phyloP scores from a whole-genome alignment of 1,140 invertebrate species.

The Wiebesia pumilae region DNA sequence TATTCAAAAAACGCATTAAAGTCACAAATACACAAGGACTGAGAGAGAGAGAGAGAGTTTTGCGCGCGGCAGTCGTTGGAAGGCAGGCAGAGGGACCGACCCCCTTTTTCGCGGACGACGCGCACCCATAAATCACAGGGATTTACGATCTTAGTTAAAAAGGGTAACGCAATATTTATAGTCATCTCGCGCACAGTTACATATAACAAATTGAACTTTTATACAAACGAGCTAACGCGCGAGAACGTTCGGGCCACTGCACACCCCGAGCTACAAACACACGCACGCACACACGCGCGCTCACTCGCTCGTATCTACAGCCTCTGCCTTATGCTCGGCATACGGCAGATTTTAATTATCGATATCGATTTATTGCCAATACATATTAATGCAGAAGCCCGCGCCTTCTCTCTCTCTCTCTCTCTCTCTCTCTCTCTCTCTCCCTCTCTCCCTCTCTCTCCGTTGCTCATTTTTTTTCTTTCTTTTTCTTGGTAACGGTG shows the following conservation, averaged over 20 bases:
- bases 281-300: neutral
- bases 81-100: conserved; percentile 24
- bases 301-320: neutral
- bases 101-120: conserved; percentile 44
- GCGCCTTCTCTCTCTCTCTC: conserved; percentile 6
- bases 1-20: conserved; percentile 45
- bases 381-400: conserved; percentile 68
- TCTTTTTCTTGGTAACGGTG: conserved; percentile 55
- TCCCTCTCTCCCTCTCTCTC: neutral
- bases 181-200: conserved; percentile 71
- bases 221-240: conserved; percentile 64
- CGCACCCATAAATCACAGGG: conserved; percentile 71
- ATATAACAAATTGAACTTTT: conserved; percentile 75
- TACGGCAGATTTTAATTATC: conserved; percentile 74
- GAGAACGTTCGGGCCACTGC: conserved; percentile 48
- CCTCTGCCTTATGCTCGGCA: neutral
- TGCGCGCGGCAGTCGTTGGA: conserved; percentile 18
- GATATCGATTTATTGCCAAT: conserved; percentile 75
- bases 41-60: neutral
- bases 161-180: conserved; percentile 74
- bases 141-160: conserved; percentile 74
- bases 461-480: conserved; percentile 54
- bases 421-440: neutral
- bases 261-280: neutral
- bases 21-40: neutral